phyloP scores from a whole-genome alignment of 2,113 vertebrate genomes.

The Psilopogon haemacephalus region DNA sequence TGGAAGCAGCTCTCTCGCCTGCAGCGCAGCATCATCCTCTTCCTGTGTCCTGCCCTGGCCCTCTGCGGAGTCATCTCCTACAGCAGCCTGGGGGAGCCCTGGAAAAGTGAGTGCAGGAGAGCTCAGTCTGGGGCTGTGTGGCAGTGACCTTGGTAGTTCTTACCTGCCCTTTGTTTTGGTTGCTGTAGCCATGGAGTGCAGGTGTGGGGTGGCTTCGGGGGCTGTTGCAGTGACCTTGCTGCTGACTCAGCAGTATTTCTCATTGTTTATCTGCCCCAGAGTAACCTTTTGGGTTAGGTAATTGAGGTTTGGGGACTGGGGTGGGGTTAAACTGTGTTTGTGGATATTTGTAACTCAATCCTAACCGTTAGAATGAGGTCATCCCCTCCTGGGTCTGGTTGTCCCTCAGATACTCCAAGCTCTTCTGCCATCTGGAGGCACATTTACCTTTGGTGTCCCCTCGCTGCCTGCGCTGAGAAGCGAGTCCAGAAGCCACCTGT shows the following conservation, averaged over 20 bases:
- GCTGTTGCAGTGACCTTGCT: not conserved
- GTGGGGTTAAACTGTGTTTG: not conserved
- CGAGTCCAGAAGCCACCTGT: not conserved
- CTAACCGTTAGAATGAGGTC: not conserved
- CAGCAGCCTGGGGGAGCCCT: slow-evolving; percentile 70
- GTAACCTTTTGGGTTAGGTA: not conserved
- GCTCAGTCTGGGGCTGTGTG: not conserved
- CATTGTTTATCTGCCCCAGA: not conserved
- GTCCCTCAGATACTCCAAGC: not conserved
- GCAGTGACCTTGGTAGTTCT: not conserved
- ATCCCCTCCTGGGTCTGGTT: not conserved
- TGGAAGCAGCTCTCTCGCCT: slow-evolving; percentile 96
- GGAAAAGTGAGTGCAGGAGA: slow-evolving; percentile 76
- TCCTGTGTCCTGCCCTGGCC: slow-evolving; percentile 78
- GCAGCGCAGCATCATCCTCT: slow-evolving; percentile 86
- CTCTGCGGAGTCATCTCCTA: slow-evolving; percentile 80
- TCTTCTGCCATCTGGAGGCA: not conserved
- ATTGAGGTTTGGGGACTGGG: not conserved
- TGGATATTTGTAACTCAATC: not conserved
- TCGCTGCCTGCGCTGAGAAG: not conserved
- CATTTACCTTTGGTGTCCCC: not conserved
- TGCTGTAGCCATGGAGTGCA: not conserved
- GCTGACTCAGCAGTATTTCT: not conserved
- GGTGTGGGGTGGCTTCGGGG: not conserved
- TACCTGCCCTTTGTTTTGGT: not conserved